Conservation (phyloP, 2,888 invertebrate species). For the Drosophila setosimentum region DNA sequence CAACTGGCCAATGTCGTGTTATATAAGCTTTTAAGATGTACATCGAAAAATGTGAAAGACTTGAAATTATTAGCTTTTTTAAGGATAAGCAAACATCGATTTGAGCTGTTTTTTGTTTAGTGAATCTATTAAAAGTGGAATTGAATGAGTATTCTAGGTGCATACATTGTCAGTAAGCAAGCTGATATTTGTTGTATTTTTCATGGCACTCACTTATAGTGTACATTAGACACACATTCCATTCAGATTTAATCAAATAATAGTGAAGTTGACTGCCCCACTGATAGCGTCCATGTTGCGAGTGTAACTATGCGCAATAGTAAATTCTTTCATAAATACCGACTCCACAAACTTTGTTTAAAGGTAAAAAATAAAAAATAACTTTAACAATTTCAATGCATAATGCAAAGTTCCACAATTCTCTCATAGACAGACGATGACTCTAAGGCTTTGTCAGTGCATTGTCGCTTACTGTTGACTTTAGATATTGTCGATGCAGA, state of each 20-base stretch:
- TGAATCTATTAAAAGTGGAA: background rate
- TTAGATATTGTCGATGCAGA: constrained; percentile 42
- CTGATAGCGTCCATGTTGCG: constrained; percentile 39
- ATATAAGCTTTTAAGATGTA: background rate
- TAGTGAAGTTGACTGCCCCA: constrained; percentile 43
- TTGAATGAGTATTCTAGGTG: background rate
- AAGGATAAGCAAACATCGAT: background rate
- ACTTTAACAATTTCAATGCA: constrained; percentile 29
- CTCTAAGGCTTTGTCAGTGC: constrained; percentile 20
- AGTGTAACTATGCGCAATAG: constrained; percentile 17
- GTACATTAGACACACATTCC: constrained; percentile 5
- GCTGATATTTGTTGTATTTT: background rate
- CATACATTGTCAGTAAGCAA: background rate
- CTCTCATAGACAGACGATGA: background rate
- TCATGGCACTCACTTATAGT: background rate
- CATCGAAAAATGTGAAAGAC: background rate
- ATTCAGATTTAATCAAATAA: constrained; percentile 34
- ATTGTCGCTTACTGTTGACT: constrained; percentile 47
- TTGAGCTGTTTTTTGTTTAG: background rate
- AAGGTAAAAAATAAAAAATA: constrained; percentile 37
- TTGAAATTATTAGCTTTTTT: background rate
- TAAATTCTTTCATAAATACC: constrained; percentile 52
- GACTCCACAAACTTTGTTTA: constrained; percentile 14
- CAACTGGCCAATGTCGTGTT: background rate
- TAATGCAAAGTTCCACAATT: constrained; percentile 5